phyloP scores from a whole-genome alignment of 2,113 vertebrate genomes.

The Tragelaphus buxtoni region DNA sequence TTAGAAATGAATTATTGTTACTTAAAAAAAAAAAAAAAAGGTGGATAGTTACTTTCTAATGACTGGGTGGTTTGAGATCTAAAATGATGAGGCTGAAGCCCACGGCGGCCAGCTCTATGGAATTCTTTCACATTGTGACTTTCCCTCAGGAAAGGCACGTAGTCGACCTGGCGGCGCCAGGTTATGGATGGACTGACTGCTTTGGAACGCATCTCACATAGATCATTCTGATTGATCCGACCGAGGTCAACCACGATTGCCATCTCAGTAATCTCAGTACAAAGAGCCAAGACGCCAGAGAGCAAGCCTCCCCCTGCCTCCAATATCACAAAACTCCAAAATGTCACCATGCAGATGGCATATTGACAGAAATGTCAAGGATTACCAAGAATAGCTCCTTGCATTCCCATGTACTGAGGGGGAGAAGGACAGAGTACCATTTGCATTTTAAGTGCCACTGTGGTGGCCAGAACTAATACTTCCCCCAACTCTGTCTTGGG shows the following conservation, averaged over 20 bases:
- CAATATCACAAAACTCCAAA: slow-evolving; percentile 50
- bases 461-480: slow-evolving; percentile 32
- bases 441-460: slow-evolving; percentile 50
- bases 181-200: not conserved
- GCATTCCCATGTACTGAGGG: slow-evolving; percentile 38
- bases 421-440: slow-evolving; percentile 36
- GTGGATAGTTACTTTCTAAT: not conserved
- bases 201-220: not conserved
- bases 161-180: not conserved
- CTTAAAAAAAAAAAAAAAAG: not conserved
- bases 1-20: not conserved
- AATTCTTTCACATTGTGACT: not conserved
- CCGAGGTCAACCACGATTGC: not conserved
- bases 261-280: slow-evolving; percentile 16
- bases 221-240: slow-evolving; percentile 3
- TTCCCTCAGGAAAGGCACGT: not conserved
- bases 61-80: not conserved
- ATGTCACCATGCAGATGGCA: slow-evolving; percentile 60
- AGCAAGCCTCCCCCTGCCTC: not conserved
- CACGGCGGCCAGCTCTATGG: not conserved
- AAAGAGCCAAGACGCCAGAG: slow-evolving; percentile 32
- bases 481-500: slow-evolving; percentile 5
- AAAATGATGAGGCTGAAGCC: not conserved
- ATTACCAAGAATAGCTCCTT: slow-evolving; percentile 66
- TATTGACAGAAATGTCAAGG: slow-evolving; percentile 67